These are phyloP conservation scores for Hemiprocne comata DNA, from an alignment of 2,113 vertebrate species.

Conservation along the genomic window DNA sequence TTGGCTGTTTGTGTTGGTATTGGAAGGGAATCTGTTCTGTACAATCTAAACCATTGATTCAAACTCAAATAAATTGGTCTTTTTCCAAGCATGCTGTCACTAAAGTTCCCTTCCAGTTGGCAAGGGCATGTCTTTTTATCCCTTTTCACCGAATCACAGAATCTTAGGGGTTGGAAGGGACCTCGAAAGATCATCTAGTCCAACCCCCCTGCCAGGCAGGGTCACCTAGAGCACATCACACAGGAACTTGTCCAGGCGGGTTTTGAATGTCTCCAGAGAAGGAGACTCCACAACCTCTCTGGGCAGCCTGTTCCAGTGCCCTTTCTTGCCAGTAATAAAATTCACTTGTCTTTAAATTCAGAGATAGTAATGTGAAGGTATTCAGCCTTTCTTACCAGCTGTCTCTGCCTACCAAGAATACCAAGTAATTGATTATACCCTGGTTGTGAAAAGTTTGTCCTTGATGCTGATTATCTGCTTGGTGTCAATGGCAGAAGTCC, in stretches of 20 bases:
- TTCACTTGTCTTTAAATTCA: background rate
- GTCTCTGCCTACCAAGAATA: background rate
- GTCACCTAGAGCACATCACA: too few species aligned
- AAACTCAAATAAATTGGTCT: background rate
- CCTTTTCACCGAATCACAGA: too few species aligned
- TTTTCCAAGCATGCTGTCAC: background rate
- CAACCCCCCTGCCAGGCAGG: too few species aligned
- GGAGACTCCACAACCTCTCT: too few species aligned
- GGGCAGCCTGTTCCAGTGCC: too few species aligned
- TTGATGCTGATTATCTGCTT: background rate
- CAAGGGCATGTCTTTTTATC: background rate
- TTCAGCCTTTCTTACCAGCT: background rate
- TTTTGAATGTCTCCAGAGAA: too few species aligned
- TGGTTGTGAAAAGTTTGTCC: background rate
- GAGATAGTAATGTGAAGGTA: background rate
- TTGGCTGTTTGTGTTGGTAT: background rate
- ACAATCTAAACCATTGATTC: background rate
- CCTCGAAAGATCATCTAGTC: too few species aligned
- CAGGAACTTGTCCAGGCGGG: too few species aligned
- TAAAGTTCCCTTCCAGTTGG: background rate
- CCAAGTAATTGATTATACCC: background rate
- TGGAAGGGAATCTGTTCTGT: background rate
- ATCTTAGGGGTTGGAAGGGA: too few species aligned
- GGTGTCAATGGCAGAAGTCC: background rate
- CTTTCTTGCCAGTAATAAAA: background rate